Percentiles rank a stretch among this genome's conserved stretches.
phyloP scores from a whole-genome alignment of 2,888 invertebrate genomes.

The Apamea anceps region DNA sequence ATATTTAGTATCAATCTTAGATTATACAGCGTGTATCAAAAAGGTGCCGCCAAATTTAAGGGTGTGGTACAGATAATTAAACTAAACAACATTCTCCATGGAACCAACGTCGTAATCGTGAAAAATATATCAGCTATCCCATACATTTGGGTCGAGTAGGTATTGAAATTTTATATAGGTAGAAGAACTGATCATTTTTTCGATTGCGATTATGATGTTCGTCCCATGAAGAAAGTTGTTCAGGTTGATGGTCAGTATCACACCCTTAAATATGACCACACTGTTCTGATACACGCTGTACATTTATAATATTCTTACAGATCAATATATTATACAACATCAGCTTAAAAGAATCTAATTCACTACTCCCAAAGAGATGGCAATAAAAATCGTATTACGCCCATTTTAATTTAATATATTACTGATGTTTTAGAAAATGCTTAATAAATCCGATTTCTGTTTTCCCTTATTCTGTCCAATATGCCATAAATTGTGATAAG shows the following conservation, averaged over 20 bases:
- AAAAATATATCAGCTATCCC: background rate
- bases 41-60: background rate
- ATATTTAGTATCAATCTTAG: slow-evolving; percentile 37
- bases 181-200: background rate
- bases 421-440: slow-evolving; percentile 76
- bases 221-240: background rate
- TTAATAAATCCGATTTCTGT: slow-evolving; percentile 78
- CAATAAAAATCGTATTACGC: slow-evolving; percentile 85
- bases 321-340: slow-evolving; percentile 72
- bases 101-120: background rate
- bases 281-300: background rate
- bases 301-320: slow-evolving; percentile 47
- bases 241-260: background rate
- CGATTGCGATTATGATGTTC: background rate
- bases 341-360: slow-evolving; percentile 80
- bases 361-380: slow-evolving; percentile 72
- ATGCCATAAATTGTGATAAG: slow-evolving; percentile 84
- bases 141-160: background rate
- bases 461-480: slow-evolving; percentile 79
- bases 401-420: slow-evolving; percentile 84
- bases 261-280: background rate
- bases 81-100: background rate
- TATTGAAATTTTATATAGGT: background rate
- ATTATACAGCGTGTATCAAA: slow-evolving; percentile 24
- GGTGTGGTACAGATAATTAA: background rate